These are phyloP conservation scores for Bathynomus jamesi DNA, from an alignment of 1,140 invertebrate genomes.

Conservation along the genomic window DNA sequence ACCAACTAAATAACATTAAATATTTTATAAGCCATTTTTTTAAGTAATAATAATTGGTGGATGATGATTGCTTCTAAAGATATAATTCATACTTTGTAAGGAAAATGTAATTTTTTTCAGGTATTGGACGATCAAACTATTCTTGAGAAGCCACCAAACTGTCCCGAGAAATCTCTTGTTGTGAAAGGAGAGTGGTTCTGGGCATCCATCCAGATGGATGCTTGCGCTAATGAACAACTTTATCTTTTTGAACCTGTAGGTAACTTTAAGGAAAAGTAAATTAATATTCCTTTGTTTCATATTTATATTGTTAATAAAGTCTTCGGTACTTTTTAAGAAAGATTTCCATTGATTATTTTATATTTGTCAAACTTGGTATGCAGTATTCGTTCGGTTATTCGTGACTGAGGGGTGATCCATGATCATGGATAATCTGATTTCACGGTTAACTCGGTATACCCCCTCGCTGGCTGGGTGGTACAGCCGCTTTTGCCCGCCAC, in stretches of 20 bases:
- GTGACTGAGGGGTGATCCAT: too few species aligned
- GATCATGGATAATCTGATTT: too few species aligned
- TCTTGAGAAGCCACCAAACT: conserved; percentile 33
- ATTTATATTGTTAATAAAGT: not conserved
- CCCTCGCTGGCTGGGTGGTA: too few species aligned
- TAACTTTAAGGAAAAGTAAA: conserved; percentile 17
- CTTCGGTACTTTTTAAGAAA: too few species aligned
- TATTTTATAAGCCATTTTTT: not conserved
- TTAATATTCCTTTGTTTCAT: conserved; percentile 1
- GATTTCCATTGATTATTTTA: too few species aligned
- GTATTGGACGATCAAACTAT: conserved; percentile 33
- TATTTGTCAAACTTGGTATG: too few species aligned
- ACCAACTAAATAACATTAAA: not conserved
- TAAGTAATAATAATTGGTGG: not conserved
- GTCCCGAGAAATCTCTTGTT: conserved; percentile 48
- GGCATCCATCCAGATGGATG: conserved; percentile 91
- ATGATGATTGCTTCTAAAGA: not conserved
- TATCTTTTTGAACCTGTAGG: conserved; percentile 50
- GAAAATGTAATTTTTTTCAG: conserved; percentile 42
- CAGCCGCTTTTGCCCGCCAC: too few species aligned
- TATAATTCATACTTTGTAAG: not conserved
- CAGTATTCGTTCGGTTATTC: too few species aligned
- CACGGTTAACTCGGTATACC: too few species aligned
- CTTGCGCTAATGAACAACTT: conserved; percentile 78
- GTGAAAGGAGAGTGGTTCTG: conserved; percentile 95